Evolutionary conservation across 1,140 invertebrate species (phyloP), one percentile per base, ranked within the genome.

Genomic region (Cyclargus thomasi): DNA sequence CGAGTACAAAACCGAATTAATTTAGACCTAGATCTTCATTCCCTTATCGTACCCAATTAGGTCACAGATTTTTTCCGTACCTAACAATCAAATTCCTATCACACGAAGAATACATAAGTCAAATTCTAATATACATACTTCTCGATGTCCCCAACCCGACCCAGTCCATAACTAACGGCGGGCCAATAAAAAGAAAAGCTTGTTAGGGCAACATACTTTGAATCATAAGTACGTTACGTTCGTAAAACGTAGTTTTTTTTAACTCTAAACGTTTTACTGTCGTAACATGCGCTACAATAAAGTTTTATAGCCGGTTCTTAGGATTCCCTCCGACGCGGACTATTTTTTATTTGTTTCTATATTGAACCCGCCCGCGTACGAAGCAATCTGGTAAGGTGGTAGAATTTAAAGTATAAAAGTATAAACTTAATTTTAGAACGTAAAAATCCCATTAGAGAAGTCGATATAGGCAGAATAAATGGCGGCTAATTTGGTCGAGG

Each of bases 221-320:
- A 47, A 47, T 47, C 39, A 47, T 47, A 47, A 47, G 39, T 47
- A 47, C 39, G 39, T 47, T 14, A 47, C 6, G 39, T 47, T 47
- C 39, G 39, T 47, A 47, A 47, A 47, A 47, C 39, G 39, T 47
- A 47, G 39, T 47, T 47, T 47, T 47, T 29, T 47, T 47, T 47
- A 47, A 47, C 39, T 47, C 11, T 47, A 47, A 47, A 47, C 39
- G 39, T 47, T 47, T 47, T 47, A 47, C 11, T 47, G 39, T 47
- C 39, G 39, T 47, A 47, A 47, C 39, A 47, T 47, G 39, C 39
- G 39, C 39, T 47, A 47, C 39, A 47, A 47, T 47, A 47, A 47
- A 47, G 11, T 47, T 47, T 47, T 47, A 47, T 47, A 47, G 39
- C 39, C 0, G 39, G 39, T 4, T 47, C 39, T 47, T 47, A 47